Conservation (phyloP, 2,113 vertebrate species). For the Engraulis encrasicolus region DNA sequence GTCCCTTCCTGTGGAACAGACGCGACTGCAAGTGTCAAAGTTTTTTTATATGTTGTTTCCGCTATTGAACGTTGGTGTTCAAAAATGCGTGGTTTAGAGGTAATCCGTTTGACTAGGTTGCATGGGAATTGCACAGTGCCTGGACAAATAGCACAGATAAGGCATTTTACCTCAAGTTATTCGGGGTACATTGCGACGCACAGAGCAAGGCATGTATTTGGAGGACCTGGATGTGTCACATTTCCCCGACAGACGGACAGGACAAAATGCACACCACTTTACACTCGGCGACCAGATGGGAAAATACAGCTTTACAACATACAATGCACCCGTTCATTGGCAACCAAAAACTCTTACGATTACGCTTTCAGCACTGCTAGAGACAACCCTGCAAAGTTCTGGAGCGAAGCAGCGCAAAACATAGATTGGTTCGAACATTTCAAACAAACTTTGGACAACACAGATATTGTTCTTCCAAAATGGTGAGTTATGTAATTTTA, state of each 20-base stretch:
- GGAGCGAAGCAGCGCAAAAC: constrained; percentile 62
- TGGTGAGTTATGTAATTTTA: constrained; percentile 62
- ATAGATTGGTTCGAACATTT: constrained; percentile 76
- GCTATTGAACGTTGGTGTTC: not conserved
- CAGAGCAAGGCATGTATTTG: not conserved
- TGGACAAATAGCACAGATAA: not conserved
- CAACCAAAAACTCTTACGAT: constrained; percentile 48
- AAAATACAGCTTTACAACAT: not conserved
- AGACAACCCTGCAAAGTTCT: constrained; percentile 67
- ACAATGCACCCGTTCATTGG: constrained; percentile 34
- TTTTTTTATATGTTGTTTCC: not conserved
- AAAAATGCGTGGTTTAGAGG: constrained; percentile 31
- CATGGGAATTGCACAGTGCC: not conserved
- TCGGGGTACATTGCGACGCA: not conserved
- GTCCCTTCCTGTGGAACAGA: not conserved
- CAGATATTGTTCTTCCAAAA: constrained; percentile 73
- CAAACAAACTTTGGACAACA: constrained; percentile 68
- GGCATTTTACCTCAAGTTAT: not conserved
- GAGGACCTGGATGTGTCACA: not conserved
- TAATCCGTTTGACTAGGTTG: not conserved
- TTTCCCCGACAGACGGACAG: not conserved
- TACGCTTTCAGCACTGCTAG: constrained; percentile 65
- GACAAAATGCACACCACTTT: not conserved
- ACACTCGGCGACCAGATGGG: not conserved
- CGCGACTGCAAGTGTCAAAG: not conserved